Conservation (phyloP, 2,888 invertebrate species). For the Julus scandinavius region DNA sequence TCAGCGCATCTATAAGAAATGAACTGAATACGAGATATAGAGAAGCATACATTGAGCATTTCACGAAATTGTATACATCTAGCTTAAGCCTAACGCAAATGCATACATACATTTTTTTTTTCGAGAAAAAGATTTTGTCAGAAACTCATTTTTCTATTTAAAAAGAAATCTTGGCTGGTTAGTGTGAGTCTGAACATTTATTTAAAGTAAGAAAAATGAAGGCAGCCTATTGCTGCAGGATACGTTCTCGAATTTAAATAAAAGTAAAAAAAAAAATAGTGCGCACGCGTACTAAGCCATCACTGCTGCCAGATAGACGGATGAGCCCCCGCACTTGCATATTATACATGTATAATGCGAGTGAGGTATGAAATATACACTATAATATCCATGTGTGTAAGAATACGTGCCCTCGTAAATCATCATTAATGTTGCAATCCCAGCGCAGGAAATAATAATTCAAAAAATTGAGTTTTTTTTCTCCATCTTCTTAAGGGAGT, state of each 20-base stretch:
- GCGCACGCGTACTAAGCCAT: not conserved
- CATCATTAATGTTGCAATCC: slow-evolving; percentile 52
- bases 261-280: slow-evolving; percentile 1
- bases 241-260: not conserved
- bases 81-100: not conserved
- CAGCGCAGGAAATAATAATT: slow-evolving; percentile 51
- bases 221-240: not conserved
- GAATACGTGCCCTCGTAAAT: slow-evolving; percentile 48
- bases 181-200: not conserved
- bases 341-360: slow-evolving; percentile 9
- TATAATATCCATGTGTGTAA: not conserved
- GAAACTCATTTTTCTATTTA: slow-evolving; percentile 18
- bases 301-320: not conserved
- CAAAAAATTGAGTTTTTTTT: slow-evolving; percentile 6
- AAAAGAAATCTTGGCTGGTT: not conserved
- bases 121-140: not conserved
- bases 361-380: not conserved
- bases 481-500: not conserved
- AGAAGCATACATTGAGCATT: not conserved
- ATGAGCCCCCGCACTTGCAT: not conserved
- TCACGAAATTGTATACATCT: not conserved
- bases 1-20: slow-evolving; percentile 18
- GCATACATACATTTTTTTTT: not conserved
- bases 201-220: slow-evolving; percentile 18
- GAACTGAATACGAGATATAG: not conserved